phyloP scores from a whole-genome alignment of 2,113 vertebrate genomes.

The Poeciliopsis prolifica region DNA sequence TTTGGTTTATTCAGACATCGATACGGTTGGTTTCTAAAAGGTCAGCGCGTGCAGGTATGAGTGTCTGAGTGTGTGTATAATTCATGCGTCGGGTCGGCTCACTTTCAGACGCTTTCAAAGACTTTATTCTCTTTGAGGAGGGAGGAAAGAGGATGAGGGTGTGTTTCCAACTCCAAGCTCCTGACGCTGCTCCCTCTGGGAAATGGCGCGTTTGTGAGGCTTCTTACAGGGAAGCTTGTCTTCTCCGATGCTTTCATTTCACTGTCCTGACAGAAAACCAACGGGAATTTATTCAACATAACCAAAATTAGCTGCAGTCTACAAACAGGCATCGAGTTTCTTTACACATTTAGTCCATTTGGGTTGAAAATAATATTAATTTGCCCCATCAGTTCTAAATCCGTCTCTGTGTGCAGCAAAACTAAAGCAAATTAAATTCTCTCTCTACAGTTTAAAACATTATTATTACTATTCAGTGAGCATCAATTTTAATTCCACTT shows the following conservation, averaged over 20 bases:
- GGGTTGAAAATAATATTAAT: background rate
- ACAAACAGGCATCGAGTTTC: background rate
- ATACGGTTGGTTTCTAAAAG: conserved; percentile 23
- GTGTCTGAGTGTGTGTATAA: conserved; percentile 20
- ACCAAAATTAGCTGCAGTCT: conserved; percentile 3
- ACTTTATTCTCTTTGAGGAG: background rate
- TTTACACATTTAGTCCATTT: conserved; percentile 20
- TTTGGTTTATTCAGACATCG: conserved; percentile 12
- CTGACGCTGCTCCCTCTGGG: conserved; percentile 27
- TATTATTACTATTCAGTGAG: background rate
- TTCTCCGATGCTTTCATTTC: conserved; percentile 11
- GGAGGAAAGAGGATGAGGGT: conserved; percentile 23
- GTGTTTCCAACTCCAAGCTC: conserved; percentile 35
- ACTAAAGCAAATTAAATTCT: too few species aligned
- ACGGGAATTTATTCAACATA: conserved; percentile 1
- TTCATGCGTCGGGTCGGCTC: conserved; percentile 1
- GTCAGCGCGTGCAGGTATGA: background rate
- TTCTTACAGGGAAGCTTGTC: conserved; percentile 3
- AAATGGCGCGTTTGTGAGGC: background rate
- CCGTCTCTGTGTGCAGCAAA: background rate
- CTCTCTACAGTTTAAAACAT: background rate
- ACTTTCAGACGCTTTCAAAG: conserved; percentile 31
- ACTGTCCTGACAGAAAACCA: conserved; percentile 13
- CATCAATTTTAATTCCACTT: background rate
- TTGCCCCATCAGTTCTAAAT: background rate